Evolutionary conservation across 2,797 vertebrate genomes (phyloP).

Genomic region (Loriculus beryllinus): DNA sequence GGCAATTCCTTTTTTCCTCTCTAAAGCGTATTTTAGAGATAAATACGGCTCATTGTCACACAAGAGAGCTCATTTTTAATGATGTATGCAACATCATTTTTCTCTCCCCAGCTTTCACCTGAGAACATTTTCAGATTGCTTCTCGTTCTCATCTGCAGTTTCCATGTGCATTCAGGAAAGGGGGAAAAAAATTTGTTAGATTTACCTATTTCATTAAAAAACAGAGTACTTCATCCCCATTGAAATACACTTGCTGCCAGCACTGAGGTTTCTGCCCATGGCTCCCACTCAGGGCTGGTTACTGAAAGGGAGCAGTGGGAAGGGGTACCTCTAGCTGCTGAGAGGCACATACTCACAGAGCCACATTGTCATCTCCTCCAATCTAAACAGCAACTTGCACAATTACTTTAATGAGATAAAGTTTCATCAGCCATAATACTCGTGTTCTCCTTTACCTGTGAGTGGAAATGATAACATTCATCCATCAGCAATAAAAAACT

Average conservation of each 20-base stretch:
- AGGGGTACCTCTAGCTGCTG: rapidly evolving
- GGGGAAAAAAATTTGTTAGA: rapidly evolving
- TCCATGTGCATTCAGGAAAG: background rate
- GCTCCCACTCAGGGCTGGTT: background rate
- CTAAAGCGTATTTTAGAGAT: background rate
- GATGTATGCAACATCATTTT: background rate
- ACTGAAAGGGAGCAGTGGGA: background rate
- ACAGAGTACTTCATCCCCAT: background rate
- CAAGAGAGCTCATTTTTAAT: background rate
- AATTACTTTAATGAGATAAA: background rate
- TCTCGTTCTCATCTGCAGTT: background rate
- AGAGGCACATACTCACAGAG: background rate
- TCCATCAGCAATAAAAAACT: background rate
- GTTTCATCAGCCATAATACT: background rate
- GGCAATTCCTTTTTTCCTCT: background rate
- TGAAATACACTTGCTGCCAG: background rate
- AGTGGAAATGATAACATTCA: background rate
- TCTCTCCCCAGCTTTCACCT: background rate
- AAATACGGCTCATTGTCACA: background rate
- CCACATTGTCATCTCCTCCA: background rate
- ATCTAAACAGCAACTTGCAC: background rate
- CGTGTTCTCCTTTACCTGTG: background rate
- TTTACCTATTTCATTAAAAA: background rate
- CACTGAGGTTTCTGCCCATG: background rate
- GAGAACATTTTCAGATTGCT: background rate